Evolutionary conservation across 2,113 vertebrate genomes (phyloP).

Genomic region (Excalfactoria chinensis): DNA sequence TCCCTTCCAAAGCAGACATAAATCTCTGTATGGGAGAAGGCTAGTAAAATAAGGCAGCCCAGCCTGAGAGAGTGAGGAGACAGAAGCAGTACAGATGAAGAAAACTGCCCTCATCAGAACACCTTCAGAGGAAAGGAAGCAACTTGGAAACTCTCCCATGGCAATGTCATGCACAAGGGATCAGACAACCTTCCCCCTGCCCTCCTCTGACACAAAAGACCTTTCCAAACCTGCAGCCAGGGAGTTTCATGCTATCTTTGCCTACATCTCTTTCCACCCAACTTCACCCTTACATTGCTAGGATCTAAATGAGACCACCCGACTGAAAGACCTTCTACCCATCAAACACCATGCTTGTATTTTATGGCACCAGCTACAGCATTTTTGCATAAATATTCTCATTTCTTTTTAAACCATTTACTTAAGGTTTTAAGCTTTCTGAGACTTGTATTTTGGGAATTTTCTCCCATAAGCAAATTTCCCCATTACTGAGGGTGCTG

Average conservation of each 20-base stretch:
- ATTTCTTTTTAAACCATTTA: not conserved
- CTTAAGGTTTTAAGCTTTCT: not conserved
- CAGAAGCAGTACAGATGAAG: not conserved
- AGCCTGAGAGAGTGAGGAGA: not conserved
- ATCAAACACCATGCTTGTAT: not conserved
- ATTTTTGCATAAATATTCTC: not conserved
- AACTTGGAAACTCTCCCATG: not conserved
- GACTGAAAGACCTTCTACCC: not conserved
- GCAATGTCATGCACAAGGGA: not conserved
- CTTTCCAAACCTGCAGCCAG: not conserved
- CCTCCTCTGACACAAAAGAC: not conserved
- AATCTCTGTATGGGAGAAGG: not conserved
- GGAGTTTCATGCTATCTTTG: not conserved
- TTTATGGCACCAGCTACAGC: not conserved
- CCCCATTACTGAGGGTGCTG: not conserved
- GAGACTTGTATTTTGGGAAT: not conserved
- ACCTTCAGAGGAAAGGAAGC: not conserved
- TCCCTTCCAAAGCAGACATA: not conserved
- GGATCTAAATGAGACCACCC: not conserved
- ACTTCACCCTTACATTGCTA: fast-evolving
- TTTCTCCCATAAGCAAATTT: not conserved
- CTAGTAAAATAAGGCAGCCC: not conserved
- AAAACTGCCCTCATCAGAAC: not conserved
- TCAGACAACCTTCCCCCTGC: not conserved
- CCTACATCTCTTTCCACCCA: not conserved